phyloP scores from a whole-genome alignment of 2,797 vertebrate species.

The Passerculus sandwichensis region DNA sequence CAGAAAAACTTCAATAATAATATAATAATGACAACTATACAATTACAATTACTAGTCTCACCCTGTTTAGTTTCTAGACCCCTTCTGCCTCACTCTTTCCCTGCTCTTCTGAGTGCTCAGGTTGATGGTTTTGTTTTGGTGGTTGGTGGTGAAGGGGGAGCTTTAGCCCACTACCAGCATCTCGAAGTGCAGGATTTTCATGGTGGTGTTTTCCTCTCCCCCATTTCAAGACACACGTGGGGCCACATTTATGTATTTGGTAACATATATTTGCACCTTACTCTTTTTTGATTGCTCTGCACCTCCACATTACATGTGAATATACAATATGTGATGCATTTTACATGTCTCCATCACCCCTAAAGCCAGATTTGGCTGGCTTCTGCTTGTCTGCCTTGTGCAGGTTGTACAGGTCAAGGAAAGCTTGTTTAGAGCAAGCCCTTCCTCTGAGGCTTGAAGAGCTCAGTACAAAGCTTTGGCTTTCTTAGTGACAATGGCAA shows the following conservation, averaged over 20 bases:
- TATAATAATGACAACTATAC: not conserved
- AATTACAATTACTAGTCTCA: not conserved
- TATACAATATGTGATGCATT: not conserved
- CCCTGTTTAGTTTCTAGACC: not conserved
- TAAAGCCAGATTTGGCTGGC: not conserved
- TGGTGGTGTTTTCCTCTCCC: not conserved
- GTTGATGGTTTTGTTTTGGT: not conserved
- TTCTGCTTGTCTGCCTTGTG: not conserved
- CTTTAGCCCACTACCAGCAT: not conserved
- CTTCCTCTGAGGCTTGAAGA: not conserved
- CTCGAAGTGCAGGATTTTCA: not conserved
- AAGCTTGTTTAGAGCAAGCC: not conserved
- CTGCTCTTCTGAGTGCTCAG: not conserved
- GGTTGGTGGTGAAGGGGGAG: accelerated
- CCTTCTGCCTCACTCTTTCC: not conserved
- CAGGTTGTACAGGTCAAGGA: not conserved
- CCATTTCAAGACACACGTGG: not conserved
- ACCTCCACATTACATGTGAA: not conserved
- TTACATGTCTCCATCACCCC: not conserved
- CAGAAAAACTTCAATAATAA: not conserved
- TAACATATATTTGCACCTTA: not conserved
- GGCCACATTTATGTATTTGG: not conserved
- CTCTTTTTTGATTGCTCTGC: not conserved
- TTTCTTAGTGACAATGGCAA: not conserved
- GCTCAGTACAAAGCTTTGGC: not conserved